Evolutionary conservation across 2,888 invertebrate genomes (phyloP), one percentile per base, ranked within the genome.

Genomic region (Xylota sylvarum): DNA sequence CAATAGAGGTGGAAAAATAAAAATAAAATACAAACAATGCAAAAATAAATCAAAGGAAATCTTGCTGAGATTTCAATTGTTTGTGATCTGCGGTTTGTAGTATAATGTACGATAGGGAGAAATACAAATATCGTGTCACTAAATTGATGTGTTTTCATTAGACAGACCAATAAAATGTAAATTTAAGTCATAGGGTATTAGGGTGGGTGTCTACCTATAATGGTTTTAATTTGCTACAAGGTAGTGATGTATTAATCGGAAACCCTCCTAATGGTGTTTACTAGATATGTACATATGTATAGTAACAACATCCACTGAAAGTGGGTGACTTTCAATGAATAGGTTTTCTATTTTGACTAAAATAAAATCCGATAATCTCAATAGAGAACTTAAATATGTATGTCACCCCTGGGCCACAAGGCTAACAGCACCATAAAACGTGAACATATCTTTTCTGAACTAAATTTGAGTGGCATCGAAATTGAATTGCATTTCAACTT

Each of bases 31-130:
- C 5, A 55, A 58, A 6, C 7, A 5, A 58, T 10, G 35, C 14
- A 14, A 14, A n/a, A 62, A 40, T 23, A n/a, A 35, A 48, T 48
- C 46, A 35, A 72, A 72, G 9, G 17, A 32, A 72, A 50, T 27
- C 27, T 50, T 14, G n/a, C 10, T 12, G 17, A 46, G 60, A 60
- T 40, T 60, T 50, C 60, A 50, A 60, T 50, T 60, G 60, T 27
- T 72, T 60, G 14, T 60, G 46, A n/a, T 46, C 27, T 60, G 23
- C 50, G 58, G 19, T 23, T 23, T 23, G 19, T 50, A 23, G 50
- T 23, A 50, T 14, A 43, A 14, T 5, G 43, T 43, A 23, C 50
- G 23, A 50, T 23, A 23, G 50, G 23, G 50, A 5, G 10, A 50
- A 50, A 10, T 23, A 30, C 17, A 40, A 12, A 14, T 50, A 19